A percentile compares a stretch with the other conserved stretches of the same genome.
Evolutionary conservation across 2,797 vertebrate species (phyloP).

Genomic region (Coendou prehensilis): DNA sequence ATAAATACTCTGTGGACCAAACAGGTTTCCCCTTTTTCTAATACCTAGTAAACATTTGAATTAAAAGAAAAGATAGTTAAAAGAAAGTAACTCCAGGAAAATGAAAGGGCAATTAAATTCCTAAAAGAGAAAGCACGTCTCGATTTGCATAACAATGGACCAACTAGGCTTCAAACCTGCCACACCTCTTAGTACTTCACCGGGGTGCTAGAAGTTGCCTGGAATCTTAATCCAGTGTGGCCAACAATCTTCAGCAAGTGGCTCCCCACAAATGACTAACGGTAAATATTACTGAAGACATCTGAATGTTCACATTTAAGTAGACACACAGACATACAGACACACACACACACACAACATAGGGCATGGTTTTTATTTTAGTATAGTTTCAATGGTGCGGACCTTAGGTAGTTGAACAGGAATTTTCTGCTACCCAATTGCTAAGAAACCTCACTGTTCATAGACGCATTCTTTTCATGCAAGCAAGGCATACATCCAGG

Average conservation of each 20-base stretch:
- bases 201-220: constrained; percentile 39
- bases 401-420: not conserved
- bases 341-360: not conserved
- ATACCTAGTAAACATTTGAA: constrained; percentile 31
- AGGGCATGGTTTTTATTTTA: constrained; percentile 27
- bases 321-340: not conserved
- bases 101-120: constrained; percentile 86
- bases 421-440: constrained; percentile 37
- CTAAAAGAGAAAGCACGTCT: constrained; percentile 86
- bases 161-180: constrained; percentile 70
- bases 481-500: constrained; percentile 19
- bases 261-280: not conserved
- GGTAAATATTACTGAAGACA: constrained; percentile 18
- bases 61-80: constrained; percentile 74
- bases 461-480: not conserved
- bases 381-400: constrained; percentile 39
- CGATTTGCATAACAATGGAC: constrained; percentile 89
- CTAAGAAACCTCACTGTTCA: not conserved
- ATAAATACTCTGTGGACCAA: constrained; percentile 18
- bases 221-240: not conserved
- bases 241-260: not conserved
- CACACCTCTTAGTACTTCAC: constrained; percentile 77
- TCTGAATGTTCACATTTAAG: not conserved
- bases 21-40: constrained; percentile 67
- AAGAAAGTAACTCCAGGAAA: constrained; percentile 68